Evolutionary conservation across 2,888 invertebrate species (phyloP), one percentile per base, ranked within the genome.

Genomic region (Aplocera efformata): DNA sequence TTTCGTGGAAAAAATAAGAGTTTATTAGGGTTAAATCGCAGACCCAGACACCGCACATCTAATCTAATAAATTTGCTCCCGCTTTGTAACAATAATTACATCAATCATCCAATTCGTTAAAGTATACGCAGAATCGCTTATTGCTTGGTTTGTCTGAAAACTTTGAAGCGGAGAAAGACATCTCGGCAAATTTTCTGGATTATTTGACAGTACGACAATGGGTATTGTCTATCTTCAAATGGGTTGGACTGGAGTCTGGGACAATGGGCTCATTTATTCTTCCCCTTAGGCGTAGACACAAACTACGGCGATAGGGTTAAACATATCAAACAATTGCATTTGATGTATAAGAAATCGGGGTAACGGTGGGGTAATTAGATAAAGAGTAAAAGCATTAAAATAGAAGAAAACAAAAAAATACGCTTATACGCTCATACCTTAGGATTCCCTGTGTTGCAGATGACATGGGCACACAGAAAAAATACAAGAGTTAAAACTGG

Each of bases 241-340:
- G 72, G 73, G 75, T 67, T 70, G 71, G 66, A 71, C 67, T 66
- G 60, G 67, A 69, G 67, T 32, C 63, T 58, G 64, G 72, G 67
- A 81, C 79, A 81, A 80, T 77, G 63, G 70, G 71, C 73, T 80
- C 79, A 79, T 79, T 82, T 78, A 80, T 79, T 79, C 72, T 69
- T 73, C 70, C 73, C 79, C 78, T 72, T 63, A 72, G 79, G 79
- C 77, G 73, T 67, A 72, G 67, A 68, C 66, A 70, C 72, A 66
- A 76, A 77, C 76, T 72, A 72, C 66, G 61, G 67, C 63, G 63
- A 63, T 60, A 61, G 66, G 69, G 62, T 70, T 70, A 57, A 71
- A 72, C 70, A 73, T 64, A 69, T 71, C 63, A 59, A 70, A 73
- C 72, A 72, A 77, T 79, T 72, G 74, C 67, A 67, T 68, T 69